Evolutionary conservation across 92 coral and sea anemone genomes (phyloP), one percentile per base, ranked within the genome.

Genomic region (Micromussa lordhowensis): DNA sequence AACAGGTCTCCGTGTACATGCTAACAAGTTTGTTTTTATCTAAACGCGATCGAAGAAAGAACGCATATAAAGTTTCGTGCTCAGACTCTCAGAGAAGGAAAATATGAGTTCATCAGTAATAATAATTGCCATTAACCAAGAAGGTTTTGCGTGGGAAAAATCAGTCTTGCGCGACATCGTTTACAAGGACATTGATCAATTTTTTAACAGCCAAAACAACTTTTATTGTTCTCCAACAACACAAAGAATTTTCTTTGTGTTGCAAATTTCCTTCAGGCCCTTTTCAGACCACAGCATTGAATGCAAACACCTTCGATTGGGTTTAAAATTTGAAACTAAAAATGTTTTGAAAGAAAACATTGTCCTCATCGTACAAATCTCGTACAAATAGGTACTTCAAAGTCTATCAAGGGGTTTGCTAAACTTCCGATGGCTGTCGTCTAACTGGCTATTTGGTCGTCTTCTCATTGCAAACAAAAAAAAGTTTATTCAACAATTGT

Each of bases 111-210:
- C 32, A 19, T 21, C 63, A 49, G 72, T 28, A 58, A 73, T 24
- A 16, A n/a, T 29, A 40, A 28, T 54, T 82, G 55, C 26, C 36
- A 40, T 68, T 10, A 36, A 26, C 31, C n/a, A 6, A 22, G 75
- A 55, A 73, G 0, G 12, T 18, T n/a, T n/a, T 75, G 72, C 89
- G 89, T 86, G 89, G 89, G 89, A 77, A 86, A 86, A 77, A 64
- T 30, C 89, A 29, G 31, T 86, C 81, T 74, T 17, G 80, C 81
- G 88, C 35, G 69, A 74, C 70, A 84, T 3, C 70, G 26, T 57
- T 13, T 71, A 54, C 36, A 84, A 22, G 54, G 53, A 15, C 26
- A 51, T 71, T 51, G 79, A 72, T 83, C 79, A 83, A 51, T 83
- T 83, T 72, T 83, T 72, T n/a, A 49, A 54, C 13, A 83, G 79